Percentiles rank a stretch among this genome's conserved stretches.
Conservation (phyloP, 2,113 vertebrate genomes). For the Oreochromis niloticus region DNA sequence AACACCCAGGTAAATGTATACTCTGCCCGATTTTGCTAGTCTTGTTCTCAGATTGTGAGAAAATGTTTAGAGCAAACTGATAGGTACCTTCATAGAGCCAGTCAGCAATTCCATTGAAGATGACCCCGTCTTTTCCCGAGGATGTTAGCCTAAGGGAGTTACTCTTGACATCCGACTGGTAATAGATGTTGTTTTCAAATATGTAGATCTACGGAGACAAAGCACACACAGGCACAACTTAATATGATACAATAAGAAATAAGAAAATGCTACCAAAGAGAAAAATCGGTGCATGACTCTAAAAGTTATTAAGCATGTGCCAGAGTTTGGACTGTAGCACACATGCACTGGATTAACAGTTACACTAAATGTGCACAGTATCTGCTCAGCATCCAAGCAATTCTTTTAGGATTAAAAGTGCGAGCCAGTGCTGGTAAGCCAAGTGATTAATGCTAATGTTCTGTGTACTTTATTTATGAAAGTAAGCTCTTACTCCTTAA, state of each 20-base stretch:
- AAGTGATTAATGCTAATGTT: background rate
- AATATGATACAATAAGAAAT: background rate
- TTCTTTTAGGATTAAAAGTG: background rate
- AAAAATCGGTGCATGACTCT: background rate
- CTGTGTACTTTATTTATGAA: background rate
- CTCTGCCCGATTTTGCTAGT: accelerated
- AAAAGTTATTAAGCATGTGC: background rate
- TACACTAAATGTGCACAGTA: background rate
- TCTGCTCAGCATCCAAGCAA: background rate
- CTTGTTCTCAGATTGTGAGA: background rate
- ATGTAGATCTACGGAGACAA: slow-evolving; percentile 84
- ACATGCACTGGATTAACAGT: background rate
- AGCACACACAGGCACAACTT: background rate
- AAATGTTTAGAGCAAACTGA: background rate
- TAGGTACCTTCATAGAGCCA: slow-evolving; percentile 93
- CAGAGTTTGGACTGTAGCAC: background rate
- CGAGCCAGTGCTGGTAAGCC: background rate
- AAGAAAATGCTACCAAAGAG: background rate
- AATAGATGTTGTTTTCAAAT: slow-evolving; percentile 99
- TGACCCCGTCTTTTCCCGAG: slow-evolving; percentile 89
- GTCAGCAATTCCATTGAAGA: slow-evolving; percentile 95
- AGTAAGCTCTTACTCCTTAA: background rate
- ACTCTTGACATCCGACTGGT: slow-evolving; percentile 90
- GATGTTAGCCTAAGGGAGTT: slow-evolving; percentile 92
- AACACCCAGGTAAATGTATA: background rate